Base-by-base conservation (phyloP, 92 coral and sea anemone genomes). In the Virgularia gustaviana region DNA sequence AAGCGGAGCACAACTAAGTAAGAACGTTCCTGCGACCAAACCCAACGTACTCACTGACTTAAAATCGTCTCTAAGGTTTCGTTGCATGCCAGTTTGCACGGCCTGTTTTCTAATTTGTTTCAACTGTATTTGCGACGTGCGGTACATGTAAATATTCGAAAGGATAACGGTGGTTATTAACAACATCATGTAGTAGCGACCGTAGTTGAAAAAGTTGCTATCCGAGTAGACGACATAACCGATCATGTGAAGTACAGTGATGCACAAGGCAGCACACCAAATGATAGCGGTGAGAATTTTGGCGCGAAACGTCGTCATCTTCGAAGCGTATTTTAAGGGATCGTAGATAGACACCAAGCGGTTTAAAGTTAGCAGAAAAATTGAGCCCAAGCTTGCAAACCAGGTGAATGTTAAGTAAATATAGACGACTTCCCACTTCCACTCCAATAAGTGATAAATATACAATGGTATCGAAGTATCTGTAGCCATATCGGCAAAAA, bases 141-240 rank as follows among this genome's bases (percentile, higher is more conserved):
- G 54, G 15, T 47, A 68, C 75, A 68, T 49, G 47, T 68, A 68
- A 29, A 34, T 32, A 35, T 68, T 68, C 4, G 61, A 68, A 18
- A 38, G 35, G 7, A 68, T n/a, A 32, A 49, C 53, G 22, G 11
- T 12, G n/a, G 36, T 20, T 2, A 68, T 4, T 36, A 68, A 32
- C 15, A 49, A 10, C 42, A 68, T 30, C 37, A 68, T 49, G 12
- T 68, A 68, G 16, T 68, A 68, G 3, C 75, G 42, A 4, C 75
- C 75, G 15, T 49, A 49, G 75, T 68, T 68, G 55, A 68, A 68
- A 54, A 49, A 49, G 16, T 68, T 49, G 6, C 23, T 47, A 27
- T 49, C 75, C 1, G 60, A 49, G 43, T 66, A 42, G 9, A 30
- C 37, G n/a, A 51, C 9, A 29, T 68, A 30, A 4, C 75, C 61